Base-by-base conservation (phyloP, 2,797 vertebrate genomes). In the Alexandromys oeconomus region DNA sequence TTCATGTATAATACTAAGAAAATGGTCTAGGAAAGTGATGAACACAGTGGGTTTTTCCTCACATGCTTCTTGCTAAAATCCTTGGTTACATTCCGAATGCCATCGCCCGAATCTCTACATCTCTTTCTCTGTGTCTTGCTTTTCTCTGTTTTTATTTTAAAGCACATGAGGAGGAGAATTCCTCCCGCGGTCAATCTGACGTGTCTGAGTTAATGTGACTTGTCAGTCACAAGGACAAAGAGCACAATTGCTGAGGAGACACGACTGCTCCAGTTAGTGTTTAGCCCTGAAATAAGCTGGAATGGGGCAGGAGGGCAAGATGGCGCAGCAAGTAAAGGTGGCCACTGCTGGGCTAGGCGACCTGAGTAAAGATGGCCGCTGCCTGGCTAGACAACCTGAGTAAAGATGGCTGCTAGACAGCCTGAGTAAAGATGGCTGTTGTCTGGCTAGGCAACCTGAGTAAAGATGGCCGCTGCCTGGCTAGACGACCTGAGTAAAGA, bases 131-230 rank as follows among this genome's bases (percentile, higher is more conserved):
- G 43, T 6, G 43, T 77, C 43, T 89, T 6, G 19, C 67, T 71
- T 59, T 87, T 82, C 46, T 71, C 81, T 78, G 63, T 91, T 37
- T 77, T 63, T 91, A 31, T 25, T 95, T 87, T 91, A 87, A 96
- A 92, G 89, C 63, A 34, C 2, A 15, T 46, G 63, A 82, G 34
- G 43, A 86, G 84, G 84, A 80, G 3, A 67, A 13, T 65, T 51
- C 80, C 48, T 59, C 34, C 63, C 71, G 88, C 63, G 3, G 14
- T 82, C 29, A 57, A 17, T 43, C 61, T 5, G 2, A 80, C 1
- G 17, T 48, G 17, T 65, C 7, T 46, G 79, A n/a, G 21, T 37
- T 37, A 21, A 61, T 19, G 43, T 61, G 82, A 86, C 25, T 80
- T 15, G 23, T n/a, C 34, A 37, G 76, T 77, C 54, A 46, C 46